These are phyloP conservation scores for Falco biarmicus DNA, from an alignment of 2,797 vertebrate species.

Conservation along the genomic window DNA sequence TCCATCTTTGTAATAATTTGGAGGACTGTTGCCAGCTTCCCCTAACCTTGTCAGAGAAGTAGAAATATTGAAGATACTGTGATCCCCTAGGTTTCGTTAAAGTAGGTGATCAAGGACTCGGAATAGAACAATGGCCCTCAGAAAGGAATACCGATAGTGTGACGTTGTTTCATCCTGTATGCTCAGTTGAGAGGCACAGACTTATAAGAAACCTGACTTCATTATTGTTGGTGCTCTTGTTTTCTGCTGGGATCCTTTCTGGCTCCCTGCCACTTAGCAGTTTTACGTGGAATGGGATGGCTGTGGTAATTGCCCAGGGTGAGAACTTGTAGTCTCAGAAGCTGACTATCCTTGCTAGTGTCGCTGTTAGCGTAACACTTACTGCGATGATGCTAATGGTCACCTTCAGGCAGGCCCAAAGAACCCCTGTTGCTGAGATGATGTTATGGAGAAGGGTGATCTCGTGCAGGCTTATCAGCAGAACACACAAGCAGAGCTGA, in stretches of 20 bases:
- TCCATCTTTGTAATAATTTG: neutral
- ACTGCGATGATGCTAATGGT: slow-evolving; percentile 80
- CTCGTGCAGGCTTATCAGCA: slow-evolving; percentile 74
- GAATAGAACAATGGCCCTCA: neutral
- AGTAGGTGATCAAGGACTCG: neutral
- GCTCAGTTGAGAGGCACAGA: neutral
- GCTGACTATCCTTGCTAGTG: neutral
- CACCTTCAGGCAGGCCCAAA: slow-evolving; percentile 85
- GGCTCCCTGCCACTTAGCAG: neutral
- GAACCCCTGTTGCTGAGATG: slow-evolving; percentile 78
- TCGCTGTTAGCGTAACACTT: slow-evolving; percentile 53
- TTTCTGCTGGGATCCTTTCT: neutral
- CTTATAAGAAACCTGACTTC: neutral
- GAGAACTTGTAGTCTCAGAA: neutral
- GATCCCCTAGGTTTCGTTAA: neutral
- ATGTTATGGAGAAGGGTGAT: slow-evolving; percentile 72
- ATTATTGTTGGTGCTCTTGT: neutral
- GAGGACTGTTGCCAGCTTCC: neutral
- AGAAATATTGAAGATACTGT: neutral
- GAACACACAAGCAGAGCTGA: slow-evolving; percentile 85
- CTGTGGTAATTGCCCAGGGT: neutral
- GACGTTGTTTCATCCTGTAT: neutral
- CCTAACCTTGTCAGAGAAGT: neutral
- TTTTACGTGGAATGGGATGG: neutral
- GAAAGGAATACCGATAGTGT: neutral